A percentile compares a stretch with the other conserved stretches of the same genome.
phyloP scores from a whole-genome alignment of 2,113 vertebrate species.

The human region DNA sequence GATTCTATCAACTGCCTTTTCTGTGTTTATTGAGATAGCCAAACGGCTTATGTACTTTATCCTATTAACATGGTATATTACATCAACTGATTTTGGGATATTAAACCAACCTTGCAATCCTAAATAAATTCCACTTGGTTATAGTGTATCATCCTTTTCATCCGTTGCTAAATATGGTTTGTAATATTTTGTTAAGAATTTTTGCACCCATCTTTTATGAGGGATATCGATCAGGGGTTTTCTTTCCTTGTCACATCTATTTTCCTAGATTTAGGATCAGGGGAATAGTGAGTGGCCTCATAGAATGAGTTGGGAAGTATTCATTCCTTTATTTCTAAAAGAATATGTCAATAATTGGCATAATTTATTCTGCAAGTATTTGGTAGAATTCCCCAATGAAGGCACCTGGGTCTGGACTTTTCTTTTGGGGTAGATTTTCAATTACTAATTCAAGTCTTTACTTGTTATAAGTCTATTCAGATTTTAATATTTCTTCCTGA shows the following conservation, averaged over 20 bases:
- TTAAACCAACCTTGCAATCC: neutral
- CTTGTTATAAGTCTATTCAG: neutral
- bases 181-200: neutral
- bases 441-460: neutral
- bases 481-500: neutral
- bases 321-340: neutral
- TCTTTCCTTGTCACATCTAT: neutral
- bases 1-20: conserved; percentile 27
- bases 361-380: conserved; percentile 8
- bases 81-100: neutral
- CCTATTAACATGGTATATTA: neutral
- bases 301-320: neutral
- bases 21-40: neutral
- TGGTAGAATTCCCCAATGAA: neutral
- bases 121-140: neutral
- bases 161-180: neutral
- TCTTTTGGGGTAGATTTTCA: neutral
- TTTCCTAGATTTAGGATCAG: neutral
- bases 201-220: neutral
- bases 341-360: neutral
- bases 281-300: neutral
- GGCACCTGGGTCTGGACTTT: neutral
- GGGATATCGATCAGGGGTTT: neutral
- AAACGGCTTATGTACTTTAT: neutral
- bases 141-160: neutral